A percentile compares a stretch with the other conserved stretches of the same genome.
Evolutionary conservation across 2,797 vertebrate genomes (phyloP).

Genomic region (Onychomys torridus): DNA sequence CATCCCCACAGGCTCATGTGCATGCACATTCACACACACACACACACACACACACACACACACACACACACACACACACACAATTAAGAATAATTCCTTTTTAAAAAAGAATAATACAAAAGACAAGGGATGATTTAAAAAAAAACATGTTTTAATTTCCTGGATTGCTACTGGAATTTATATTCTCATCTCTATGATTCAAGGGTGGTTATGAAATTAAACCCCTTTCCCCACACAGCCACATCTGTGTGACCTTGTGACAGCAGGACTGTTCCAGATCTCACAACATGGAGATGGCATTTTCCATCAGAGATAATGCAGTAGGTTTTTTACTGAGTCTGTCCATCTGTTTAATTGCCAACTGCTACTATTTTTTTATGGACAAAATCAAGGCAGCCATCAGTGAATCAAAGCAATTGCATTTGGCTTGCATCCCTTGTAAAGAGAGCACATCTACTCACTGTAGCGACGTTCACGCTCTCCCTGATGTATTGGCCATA

Average conservation of each 20-base stretch:
- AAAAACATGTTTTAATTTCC: background rate
- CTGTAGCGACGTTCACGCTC: background rate
- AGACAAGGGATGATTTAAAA: background rate
- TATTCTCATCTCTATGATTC: background rate
- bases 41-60: too few species aligned
- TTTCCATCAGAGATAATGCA: slow-evolving; percentile 40
- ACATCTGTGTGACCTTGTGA: background rate
- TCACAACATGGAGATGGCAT: background rate
- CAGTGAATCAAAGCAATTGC: slow-evolving; percentile 62
- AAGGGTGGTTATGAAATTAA: background rate
- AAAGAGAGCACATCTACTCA: slow-evolving; percentile 42
- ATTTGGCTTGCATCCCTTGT: slow-evolving; percentile 47
- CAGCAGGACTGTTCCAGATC: background rate
- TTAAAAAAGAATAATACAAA: background rate
- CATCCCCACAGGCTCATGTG: background rate
- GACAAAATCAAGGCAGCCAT: slow-evolving; percentile 58
- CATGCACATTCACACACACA: background rate
- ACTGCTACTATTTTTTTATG: slow-evolving; percentile 69
- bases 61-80: background rate
- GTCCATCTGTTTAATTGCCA: slow-evolving; percentile 73
- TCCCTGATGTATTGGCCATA: background rate
- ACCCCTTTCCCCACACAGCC: background rate
- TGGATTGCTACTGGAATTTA: background rate
- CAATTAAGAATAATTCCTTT: background rate
- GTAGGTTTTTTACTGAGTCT: background rate